A percentile compares a stretch with the other conserved stretches of the same genome.
Evolutionary conservation across 2,888 invertebrate genomes (phyloP).

Genomic region (Scaptomyza cyrtandrae): DNA sequence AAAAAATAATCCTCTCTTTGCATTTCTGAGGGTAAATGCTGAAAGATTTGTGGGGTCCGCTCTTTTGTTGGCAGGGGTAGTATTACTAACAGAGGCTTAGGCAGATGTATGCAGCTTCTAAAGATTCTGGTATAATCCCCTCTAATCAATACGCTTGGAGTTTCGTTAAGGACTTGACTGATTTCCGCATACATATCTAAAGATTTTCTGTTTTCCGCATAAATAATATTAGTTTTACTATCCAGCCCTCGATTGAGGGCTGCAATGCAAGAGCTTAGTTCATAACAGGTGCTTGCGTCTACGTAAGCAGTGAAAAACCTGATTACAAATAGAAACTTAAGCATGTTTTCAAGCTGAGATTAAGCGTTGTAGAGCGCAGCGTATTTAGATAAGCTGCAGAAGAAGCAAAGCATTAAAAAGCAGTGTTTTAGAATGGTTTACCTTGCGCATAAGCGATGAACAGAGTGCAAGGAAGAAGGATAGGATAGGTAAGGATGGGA

Average conservation of each 20-base stretch:
- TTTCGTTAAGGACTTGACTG: slow-evolving; percentile 13
- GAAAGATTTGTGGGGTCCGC: slow-evolving; percentile 13
- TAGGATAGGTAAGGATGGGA: background rate
- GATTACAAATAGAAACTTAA: slow-evolving; percentile 10
- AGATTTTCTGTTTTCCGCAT: slow-evolving; percentile 3
- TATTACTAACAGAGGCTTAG: slow-evolving; percentile 42
- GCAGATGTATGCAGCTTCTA: background rate
- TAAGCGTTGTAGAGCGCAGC: slow-evolving; percentile 5
- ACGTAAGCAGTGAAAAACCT: background rate
- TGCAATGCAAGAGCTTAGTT: slow-evolving; percentile 25
- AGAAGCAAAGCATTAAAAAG: slow-evolving; percentile 13
- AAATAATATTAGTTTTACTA: slow-evolving; percentile 45
- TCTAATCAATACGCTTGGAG: slow-evolving; percentile 41
- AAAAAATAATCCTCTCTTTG: slow-evolving; percentile 46
- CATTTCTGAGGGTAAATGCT: slow-evolving; percentile 28
- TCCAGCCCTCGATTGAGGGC: slow-evolving; percentile 34
- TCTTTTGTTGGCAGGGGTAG: background rate
- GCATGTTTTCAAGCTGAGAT: slow-evolving; percentile 27
- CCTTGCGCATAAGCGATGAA: background rate
- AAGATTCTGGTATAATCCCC: background rate
- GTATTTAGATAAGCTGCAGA: slow-evolving; percentile 20
- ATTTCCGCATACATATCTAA: slow-evolving; percentile 14
- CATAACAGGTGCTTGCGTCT: slow-evolving; percentile 1
- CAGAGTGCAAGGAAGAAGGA: background rate
- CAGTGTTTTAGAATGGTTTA: background rate